Evolutionary conservation across 2,797 vertebrate species (phyloP).

Genomic region (Periophthalmus magnuspinnatus): DNA sequence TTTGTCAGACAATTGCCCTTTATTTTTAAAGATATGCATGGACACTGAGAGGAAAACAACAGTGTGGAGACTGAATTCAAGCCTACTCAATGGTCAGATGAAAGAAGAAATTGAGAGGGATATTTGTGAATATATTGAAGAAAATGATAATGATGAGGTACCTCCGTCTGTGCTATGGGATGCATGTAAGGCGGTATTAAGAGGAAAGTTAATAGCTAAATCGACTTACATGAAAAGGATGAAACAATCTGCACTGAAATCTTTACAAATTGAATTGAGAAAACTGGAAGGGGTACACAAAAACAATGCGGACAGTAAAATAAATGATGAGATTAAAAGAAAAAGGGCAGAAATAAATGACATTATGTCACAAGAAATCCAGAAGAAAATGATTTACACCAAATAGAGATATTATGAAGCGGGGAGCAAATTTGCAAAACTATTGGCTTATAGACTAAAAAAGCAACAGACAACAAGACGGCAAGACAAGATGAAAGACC

Average conservation of each 20-base stretch:
- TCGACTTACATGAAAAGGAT: background rate
- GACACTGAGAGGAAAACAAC: no score
- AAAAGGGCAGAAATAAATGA: background rate
- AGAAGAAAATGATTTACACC: no score
- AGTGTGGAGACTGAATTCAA: conserved; percentile 4
- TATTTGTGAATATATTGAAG: background rate
- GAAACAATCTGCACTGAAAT: background rate
- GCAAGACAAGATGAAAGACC: no score
- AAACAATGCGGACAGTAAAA: background rate
- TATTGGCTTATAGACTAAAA: no score
- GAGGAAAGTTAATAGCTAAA: conserved; percentile 3
- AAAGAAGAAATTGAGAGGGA: conserved; percentile 4
- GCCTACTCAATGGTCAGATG: background rate
- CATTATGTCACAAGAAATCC: no score
- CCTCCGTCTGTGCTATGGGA: background rate
- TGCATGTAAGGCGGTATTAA: background rate
- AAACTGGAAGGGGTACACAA: background rate
- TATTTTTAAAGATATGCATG: no score
- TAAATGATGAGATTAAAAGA: conserved; percentile 7
- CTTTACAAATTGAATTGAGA: background rate
- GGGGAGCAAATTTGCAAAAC: no score
- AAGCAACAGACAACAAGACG: no score
- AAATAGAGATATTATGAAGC: no score
- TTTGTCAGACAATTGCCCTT: no score
- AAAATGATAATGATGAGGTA: conserved; percentile 7